Base-by-base conservation (phyloP, 2,113 vertebrate species). In the Arvicanthis niloticus region DNA sequence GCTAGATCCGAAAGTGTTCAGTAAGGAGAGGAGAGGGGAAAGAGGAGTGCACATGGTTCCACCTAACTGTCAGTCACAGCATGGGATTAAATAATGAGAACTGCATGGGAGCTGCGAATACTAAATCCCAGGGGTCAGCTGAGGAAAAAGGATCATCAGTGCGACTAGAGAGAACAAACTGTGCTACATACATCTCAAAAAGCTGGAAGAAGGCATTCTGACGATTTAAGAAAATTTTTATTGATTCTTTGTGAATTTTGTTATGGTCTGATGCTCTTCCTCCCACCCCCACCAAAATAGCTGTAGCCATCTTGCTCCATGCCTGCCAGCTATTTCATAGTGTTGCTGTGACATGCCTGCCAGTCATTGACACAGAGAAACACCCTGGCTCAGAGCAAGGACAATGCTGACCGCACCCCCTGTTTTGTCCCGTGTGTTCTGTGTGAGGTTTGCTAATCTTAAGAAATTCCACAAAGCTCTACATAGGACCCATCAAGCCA, bases 1-100 rank as follows among this genome's bases (percentile, higher is more conserved):
- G 93, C 76, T 42, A 93, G 24, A 67, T 42, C 31, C 22, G 21
- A 42, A 51, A 93, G 8, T 89, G 60, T n/a, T 37, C 17, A 89
- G 78, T 91, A 65, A 73, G 22, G 56, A 81, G 9, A 92, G 12
- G 26, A 51, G 82, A 93, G 48, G 6, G 3, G 42, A 70, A 56
- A 89, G 40, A 48, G 45, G 94, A 89, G 65, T 40, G 90, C 31
- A 87, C 58, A 68, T 53, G 17, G 60, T 70, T 81, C 37, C 67
- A 73, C 17, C 31, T 93, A 67, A 56, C 58, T 93, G 62, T 48
- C 48, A 90, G 90, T 62, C 86, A 96, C 62, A 97, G 51, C 56
- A 60, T 67, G 91, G 31, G 72, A 51, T 65, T 93, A 94, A 89
- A 13, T 40, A 21, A 45, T 22, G n/a, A 31, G 37, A 42, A 40